A percentile compares a stretch with the other conserved stretches of the same genome.
phyloP scores from a whole-genome alignment of 1,140 invertebrate species.

The Caenorhabditis briggsae region DNA sequence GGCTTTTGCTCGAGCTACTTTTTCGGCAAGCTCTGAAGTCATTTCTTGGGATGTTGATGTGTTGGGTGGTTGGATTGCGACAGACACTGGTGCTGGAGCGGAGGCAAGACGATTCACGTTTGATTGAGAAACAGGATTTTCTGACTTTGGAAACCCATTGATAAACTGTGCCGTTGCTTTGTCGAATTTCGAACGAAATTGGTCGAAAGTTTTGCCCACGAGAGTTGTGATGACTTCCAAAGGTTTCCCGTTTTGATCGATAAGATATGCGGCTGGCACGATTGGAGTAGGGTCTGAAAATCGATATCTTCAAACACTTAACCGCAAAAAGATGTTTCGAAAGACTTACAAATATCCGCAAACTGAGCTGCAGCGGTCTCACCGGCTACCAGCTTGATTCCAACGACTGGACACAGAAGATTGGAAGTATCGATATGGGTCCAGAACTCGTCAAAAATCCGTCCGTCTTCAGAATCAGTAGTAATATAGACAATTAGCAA shows the following conservation, averaged over 20 bases:
- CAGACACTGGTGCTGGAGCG: neutral
- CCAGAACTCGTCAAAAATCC: slow-evolving; percentile 14
- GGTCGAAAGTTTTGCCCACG: slow-evolving; percentile 4
- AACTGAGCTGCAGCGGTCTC: neutral
- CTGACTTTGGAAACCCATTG: neutral
- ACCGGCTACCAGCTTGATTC: slow-evolving; percentile 15
- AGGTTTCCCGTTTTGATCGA: slow-evolving; percentile 23
- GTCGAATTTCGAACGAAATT: slow-evolving; percentile 27
- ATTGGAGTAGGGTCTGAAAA: slow-evolving; percentile 40
- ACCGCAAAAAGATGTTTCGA: neutral
- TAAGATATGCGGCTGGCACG: slow-evolving; percentile 14
- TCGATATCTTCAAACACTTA: neutral
- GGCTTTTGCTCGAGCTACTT: slow-evolving; percentile 18
- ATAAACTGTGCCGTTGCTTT: slow-evolving; percentile 32
- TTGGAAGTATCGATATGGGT: slow-evolving; percentile 6
- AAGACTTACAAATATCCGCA: slow-evolving; percentile 6
- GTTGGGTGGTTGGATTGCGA: neutral
- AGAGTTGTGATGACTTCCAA: slow-evolving; percentile 21
- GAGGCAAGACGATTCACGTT: neutral
- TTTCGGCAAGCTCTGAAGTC: slow-evolving; percentile 8
- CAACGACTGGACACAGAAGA: slow-evolving; percentile 12
- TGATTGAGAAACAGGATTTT: neutral
- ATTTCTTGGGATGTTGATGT: slow-evolving; percentile 6
- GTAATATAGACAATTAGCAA: slow-evolving; percentile 29
- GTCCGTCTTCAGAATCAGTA: slow-evolving; percentile 2